Base-by-base conservation (phyloP, 2,113 vertebrate genomes). In the Pavo muticus region DNA sequence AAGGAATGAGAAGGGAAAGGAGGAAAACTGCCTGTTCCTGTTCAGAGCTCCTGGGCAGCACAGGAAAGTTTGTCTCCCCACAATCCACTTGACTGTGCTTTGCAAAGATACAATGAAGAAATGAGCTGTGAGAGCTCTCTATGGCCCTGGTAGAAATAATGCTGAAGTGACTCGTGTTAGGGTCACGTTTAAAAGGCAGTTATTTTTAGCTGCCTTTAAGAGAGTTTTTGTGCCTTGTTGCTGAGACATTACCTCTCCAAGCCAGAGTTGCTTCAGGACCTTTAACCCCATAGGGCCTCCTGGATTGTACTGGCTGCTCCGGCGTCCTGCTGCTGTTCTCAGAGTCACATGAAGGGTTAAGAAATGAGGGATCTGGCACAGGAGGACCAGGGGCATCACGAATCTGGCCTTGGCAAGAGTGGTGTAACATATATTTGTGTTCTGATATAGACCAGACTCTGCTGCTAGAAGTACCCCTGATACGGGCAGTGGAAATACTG, bases 41-140 rank as follows among this genome's bases (percentile, higher is more conserved):
- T 69, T 87, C 44, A 42, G 44, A 94, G 74, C 59, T 81, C 30
- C 73, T 75, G 80, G 37, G 63, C 39, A 82, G 77, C 37, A 35
- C 59, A n/a, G 88, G 84, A 81, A 57, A 81, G 65, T 71, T 45
- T 78, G 84, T 72, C 17, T 11, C 57, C 84, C 78, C 12, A 1
- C 54, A 57, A 57, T 82, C 88, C 0, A 1, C 61, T 94, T 76
- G 48, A 56, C 42, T 89, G 48, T 86, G 32, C 60, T 67, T 87
- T 72, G 74, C 63, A 56, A 87, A 91, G 93, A 69, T 67, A 39
- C 74, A 75, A 50, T 95, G 91, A 76, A 45, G 84, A 78, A 71
- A 82, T 59, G 84, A 83, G 87, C 35, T 83, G 39, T 56, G 80
- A 80, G 82, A 68, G 68, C 78, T 91, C 77, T 94, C 87, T 70